phyloP scores from a whole-genome alignment of 2,113 vertebrate species.

The Chaenocephalus aceratus region DNA sequence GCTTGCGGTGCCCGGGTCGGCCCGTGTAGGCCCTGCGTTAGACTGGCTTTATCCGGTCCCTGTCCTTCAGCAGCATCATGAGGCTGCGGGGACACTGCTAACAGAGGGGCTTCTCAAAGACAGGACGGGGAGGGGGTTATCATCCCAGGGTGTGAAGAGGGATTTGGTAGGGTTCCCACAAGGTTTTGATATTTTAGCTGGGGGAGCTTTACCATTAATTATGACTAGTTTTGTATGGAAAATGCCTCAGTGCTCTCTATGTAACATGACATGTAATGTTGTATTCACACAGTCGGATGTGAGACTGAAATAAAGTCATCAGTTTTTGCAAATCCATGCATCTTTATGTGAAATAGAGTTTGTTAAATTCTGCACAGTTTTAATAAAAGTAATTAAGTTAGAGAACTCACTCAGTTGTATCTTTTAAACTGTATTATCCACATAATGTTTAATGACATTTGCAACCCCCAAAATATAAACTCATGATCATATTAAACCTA shows the following conservation, averaged over 20 bases:
- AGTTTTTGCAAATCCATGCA: not conserved
- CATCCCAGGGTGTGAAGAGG: not conserved
- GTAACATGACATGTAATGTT: not conserved
- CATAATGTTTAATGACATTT: too few relatives aligned
- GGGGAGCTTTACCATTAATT: too few relatives aligned
- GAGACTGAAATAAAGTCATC: not conserved
- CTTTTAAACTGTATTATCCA: not conserved
- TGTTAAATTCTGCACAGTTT: not conserved
- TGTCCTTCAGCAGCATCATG: conserved; percentile 69
- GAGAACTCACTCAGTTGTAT: not conserved
- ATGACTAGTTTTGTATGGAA: not conserved
- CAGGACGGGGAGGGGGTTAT: not conserved
- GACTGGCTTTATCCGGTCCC: conserved; percentile 74
- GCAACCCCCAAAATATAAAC: not conserved
- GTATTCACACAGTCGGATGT: not conserved
- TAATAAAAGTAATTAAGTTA: not conserved
- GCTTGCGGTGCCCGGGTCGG: conserved; percentile 2
- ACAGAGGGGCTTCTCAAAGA: not conserved
- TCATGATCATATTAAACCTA: not conserved
- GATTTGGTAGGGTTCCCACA: too few relatives aligned
- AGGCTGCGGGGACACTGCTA: conserved; percentile 39
- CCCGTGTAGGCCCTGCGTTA: conserved; percentile 46
- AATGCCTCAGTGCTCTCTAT: not conserved
- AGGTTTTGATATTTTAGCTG: too few relatives aligned
- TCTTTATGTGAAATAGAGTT: too few relatives aligned